A percentile compares a stretch with the other conserved stretches of the same genome.
Conservation (phyloP, 2,113 vertebrate genomes). For the Petaurus breviceps region DNA sequence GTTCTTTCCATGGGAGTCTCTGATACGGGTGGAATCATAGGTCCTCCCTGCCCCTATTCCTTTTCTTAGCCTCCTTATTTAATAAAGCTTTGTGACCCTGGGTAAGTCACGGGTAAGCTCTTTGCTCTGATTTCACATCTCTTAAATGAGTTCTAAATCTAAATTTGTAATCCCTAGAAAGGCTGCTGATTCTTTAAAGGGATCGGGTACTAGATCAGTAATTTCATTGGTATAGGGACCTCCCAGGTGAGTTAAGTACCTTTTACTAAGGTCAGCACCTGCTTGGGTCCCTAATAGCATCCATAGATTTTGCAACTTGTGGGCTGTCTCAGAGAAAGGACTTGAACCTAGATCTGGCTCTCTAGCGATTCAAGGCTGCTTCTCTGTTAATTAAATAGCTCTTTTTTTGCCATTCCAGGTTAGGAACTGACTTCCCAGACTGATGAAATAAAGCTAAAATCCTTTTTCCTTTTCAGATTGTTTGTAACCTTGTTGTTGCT, state of each 20-base stretch:
- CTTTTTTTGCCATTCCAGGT: neutral
- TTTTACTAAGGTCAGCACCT: neutral
- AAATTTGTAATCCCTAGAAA: no score
- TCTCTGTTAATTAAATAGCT: neutral
- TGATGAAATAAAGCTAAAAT: neutral
- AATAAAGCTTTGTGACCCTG: neutral
- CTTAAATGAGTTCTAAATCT: no score
- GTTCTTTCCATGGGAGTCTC: neutral
- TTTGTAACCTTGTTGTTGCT: neutral
- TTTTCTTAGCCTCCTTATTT: no score
- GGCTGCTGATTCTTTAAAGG: no score
- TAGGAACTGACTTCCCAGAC: neutral
- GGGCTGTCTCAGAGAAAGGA: neutral
- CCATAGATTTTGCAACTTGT: neutral
- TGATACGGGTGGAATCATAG: no score
- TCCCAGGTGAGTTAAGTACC: no score
- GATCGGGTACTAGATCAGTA: no score
- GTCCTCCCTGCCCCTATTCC: no score
- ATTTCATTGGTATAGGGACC: no score
- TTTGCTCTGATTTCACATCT: no score
- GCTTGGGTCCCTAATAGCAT: neutral
- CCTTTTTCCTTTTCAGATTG: neutral
- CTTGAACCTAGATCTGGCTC: no score
- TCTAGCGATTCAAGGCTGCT: neutral
- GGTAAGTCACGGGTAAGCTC: neutral